Evolutionary conservation across 1,140 invertebrate genomes (phyloP).

Genomic region (Pseudobourletiella spinata): DNA sequence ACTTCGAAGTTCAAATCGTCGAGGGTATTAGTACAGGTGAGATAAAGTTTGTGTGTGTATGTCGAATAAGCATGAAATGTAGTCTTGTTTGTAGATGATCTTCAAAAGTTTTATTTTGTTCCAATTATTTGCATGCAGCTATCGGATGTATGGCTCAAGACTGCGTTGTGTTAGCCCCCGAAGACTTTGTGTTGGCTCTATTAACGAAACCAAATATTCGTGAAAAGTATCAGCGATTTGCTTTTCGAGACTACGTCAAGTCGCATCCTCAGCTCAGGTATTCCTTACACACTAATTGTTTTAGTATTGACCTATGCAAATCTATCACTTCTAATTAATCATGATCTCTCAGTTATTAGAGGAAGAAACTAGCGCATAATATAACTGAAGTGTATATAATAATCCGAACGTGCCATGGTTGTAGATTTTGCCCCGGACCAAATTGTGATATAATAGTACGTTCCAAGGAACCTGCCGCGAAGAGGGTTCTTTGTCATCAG

Average conservation of each 20-base stretch:
- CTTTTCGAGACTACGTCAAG: slow-evolving; percentile 92
- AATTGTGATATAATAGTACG: slow-evolving; percentile 84
- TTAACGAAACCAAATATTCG: slow-evolving; percentile 66
- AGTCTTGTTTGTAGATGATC: neutral
- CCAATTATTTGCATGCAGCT: slow-evolving; percentile 44
- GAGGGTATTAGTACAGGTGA: slow-evolving; percentile 67
- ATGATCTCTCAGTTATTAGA: too few relatives aligned
- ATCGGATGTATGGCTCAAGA: slow-evolving; percentile 95
- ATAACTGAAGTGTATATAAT: too few relatives aligned
- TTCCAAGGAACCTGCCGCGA: slow-evolving; percentile 66
- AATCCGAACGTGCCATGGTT: too few relatives aligned
- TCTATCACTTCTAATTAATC: too few relatives aligned
- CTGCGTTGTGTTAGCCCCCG: slow-evolving; percentile 82
- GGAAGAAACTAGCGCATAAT: too few relatives aligned
- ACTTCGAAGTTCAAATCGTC: slow-evolving; percentile 91
- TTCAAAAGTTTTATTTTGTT: slow-evolving; percentile 1
- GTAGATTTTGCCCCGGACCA: slow-evolving; percentile 81
- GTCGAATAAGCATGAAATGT: neutral
- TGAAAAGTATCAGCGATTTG: slow-evolving; percentile 89
- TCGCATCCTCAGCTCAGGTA: slow-evolving; percentile 72
- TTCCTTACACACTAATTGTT: too few relatives aligned
- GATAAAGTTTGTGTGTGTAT: slow-evolving; percentile 26
- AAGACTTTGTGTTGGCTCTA: slow-evolving; percentile 87
- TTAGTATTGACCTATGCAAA: too few relatives aligned
- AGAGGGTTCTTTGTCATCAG: slow-evolving; percentile 63